Conservation (phyloP, 37 sponge, comb jelly and placozoan species). For the Amphimedon queenslandica region DNA sequence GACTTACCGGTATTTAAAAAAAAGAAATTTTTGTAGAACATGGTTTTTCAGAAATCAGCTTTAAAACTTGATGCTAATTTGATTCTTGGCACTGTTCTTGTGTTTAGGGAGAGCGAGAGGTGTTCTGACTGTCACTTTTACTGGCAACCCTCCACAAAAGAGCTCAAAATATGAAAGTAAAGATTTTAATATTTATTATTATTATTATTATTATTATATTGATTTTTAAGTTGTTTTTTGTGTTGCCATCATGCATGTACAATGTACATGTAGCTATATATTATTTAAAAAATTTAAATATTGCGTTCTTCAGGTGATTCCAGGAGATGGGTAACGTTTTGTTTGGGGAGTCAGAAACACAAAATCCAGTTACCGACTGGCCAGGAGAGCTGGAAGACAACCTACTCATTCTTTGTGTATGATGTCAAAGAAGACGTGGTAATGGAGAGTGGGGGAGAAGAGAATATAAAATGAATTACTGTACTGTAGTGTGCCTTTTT, state of each 20-base stretch:
- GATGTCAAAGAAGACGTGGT: conserved; percentile 21
- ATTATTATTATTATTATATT: background rate
- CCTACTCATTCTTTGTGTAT: conserved; percentile 38
- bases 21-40: too few species aligned
- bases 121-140: conserved; percentile 36
- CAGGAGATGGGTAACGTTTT: conserved; percentile 19
- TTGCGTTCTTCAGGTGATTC: background rate
- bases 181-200: background rate
- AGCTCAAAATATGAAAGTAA: conserved; percentile 11
- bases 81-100: background rate
- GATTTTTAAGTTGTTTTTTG: background rate
- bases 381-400: conserved; percentile 15
- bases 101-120: conserved; percentile 19
- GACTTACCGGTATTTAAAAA: too few species aligned
- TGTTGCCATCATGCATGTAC: background rate
- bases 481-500: too few species aligned
- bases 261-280: background rate
- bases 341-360: conserved; percentile 30
- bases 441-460: too few species aligned
- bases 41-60: too few species aligned
- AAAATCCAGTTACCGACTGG: conserved; percentile 12
- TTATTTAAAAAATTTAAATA: background rate
- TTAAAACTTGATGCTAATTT: too few species aligned
- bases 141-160: conserved; percentile 2
- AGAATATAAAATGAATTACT: too few species aligned